A percentile compares a stretch with the other conserved stretches of the same genome.
Conservation (phyloP, 2,888 invertebrate genomes). For the Anagyrus pseudococci region DNA sequence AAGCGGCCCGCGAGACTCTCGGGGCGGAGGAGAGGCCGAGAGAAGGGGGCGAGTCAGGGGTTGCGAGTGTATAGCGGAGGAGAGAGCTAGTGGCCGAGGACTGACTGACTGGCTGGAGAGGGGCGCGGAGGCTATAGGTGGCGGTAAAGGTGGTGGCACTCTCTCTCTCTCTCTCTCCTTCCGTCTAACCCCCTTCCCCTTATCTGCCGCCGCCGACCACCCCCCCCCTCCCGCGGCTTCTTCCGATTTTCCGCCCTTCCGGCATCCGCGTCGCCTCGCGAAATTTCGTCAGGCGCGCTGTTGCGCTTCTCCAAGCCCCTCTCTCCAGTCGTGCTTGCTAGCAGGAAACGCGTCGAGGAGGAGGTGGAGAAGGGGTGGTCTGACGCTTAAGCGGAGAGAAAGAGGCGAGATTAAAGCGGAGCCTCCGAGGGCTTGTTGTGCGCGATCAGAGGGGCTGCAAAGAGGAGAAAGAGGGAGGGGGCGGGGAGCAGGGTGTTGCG, state of each 20-base stretch:
- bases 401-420: not conserved
- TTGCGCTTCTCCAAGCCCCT: constrained; percentile 11
- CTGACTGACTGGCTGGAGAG: not conserved
- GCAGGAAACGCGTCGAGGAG: not conserved
- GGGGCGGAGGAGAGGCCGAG: not conserved
- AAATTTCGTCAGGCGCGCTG: constrained; percentile 30
- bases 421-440: no score
- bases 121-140: not conserved
- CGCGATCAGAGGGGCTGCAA: no score
- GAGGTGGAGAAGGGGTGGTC: not conserved
- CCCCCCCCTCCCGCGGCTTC: constrained; percentile 10
- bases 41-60: no score
- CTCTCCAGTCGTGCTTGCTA: no score
- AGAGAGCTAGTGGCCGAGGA: no score
- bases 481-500: constrained; percentile 4
- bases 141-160: not conserved
- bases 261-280: not conserved
- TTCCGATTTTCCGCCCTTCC: constrained; percentile 12
- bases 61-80: no score
- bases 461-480: constrained; percentile 10
- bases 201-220: no score
- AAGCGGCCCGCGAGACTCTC: no score
- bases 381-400: no score
- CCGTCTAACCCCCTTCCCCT: no score
- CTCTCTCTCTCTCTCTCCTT: not conserved